These are phyloP conservation scores for Peromyscus californicus DNA, from an alignment of 2,113 vertebrate genomes.

Conservation along the genomic window DNA sequence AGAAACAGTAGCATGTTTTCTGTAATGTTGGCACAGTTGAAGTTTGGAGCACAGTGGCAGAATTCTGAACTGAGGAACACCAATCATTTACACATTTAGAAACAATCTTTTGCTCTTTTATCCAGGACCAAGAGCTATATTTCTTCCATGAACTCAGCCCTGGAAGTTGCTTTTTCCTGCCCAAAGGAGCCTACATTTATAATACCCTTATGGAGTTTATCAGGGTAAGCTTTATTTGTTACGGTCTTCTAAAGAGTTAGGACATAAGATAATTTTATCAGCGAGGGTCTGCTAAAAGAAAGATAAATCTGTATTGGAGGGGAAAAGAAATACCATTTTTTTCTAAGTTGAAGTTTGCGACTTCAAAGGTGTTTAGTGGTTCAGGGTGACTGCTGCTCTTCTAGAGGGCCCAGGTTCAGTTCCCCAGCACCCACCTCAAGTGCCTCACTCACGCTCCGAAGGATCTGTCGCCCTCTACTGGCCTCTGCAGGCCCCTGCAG, in stretches of 20 bases:
- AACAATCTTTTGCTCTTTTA: background rate
- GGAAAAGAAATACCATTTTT: background rate
- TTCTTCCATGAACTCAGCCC: constrained; percentile 99
- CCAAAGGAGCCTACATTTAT: constrained; percentile 97
- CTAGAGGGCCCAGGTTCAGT: background rate
- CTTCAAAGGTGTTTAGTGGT: background rate
- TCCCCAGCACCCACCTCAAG: background rate
- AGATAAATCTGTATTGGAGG: constrained; percentile 7
- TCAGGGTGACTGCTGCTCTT: background rate
- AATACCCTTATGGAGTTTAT: constrained; percentile 96
- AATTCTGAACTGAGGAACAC: background rate
- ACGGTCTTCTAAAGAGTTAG: constrained; percentile 48
- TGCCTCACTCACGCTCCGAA: background rate
- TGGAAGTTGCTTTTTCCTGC: constrained; percentile 98
- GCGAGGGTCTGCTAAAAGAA: background rate
- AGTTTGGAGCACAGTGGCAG: background rate
- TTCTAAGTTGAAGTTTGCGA: background rate
- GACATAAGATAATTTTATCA: constrained; percentile 40
- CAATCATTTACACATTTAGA: background rate
- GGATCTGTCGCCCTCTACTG: background rate
- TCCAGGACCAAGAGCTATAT: constrained; percentile 98
- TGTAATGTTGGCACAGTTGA: background rate
- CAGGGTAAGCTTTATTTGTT: constrained; percentile 89
- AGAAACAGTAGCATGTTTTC: background rate
- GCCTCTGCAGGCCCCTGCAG: background rate